Evolutionary conservation across 2,797 vertebrate species (phyloP).

Genomic region (Pangasius djambal): DNA sequence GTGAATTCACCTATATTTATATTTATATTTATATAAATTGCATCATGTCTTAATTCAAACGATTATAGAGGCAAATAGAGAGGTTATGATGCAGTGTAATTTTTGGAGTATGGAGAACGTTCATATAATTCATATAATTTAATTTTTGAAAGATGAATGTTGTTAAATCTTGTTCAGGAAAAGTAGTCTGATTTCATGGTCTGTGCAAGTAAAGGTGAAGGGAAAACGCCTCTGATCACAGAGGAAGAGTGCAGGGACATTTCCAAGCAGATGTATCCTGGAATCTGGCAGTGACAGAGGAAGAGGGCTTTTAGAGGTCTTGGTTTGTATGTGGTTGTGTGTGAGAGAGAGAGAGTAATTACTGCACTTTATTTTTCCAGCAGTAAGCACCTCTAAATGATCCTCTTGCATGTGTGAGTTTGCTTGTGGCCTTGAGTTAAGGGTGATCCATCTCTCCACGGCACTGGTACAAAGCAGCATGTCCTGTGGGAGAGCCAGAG

Average conservation of each 20-base stretch:
- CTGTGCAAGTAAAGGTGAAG: slow-evolving; percentile 20
- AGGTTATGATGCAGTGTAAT: background rate
- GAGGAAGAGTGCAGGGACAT: slow-evolving; percentile 43
- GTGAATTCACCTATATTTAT: background rate
- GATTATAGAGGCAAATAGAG: background rate
- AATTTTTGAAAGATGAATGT: background rate
- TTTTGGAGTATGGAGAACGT: background rate
- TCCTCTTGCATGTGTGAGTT: slow-evolving; percentile 11
- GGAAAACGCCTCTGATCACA: slow-evolving; percentile 40
- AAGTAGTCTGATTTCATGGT: background rate
- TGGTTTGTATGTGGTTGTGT: background rate
- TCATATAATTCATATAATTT: background rate
- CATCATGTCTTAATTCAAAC: background rate
- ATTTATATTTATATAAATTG: background rate
- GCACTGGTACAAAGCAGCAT: slow-evolving; percentile 55
- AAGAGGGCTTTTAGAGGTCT: slow-evolving; percentile 37
- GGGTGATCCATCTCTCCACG: slow-evolving; percentile 11
- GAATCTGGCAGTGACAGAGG: slow-evolving; percentile 32
- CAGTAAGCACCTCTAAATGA: slow-evolving; percentile 29
- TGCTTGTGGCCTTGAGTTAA: slow-evolving; percentile 35
- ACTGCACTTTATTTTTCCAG: slow-evolving; percentile 38
- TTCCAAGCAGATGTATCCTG: slow-evolving; percentile 58
- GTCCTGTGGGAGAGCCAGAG: slow-evolving; percentile 55
- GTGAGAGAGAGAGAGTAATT: slow-evolving; percentile 1
- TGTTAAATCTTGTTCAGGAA: slow-evolving; percentile 1